Percentiles rank a stretch among this genome's conserved stretches.
Evolutionary conservation across 2,797 vertebrate genomes (phyloP).

Genomic region (Distichodus sexfasciatus): DNA sequence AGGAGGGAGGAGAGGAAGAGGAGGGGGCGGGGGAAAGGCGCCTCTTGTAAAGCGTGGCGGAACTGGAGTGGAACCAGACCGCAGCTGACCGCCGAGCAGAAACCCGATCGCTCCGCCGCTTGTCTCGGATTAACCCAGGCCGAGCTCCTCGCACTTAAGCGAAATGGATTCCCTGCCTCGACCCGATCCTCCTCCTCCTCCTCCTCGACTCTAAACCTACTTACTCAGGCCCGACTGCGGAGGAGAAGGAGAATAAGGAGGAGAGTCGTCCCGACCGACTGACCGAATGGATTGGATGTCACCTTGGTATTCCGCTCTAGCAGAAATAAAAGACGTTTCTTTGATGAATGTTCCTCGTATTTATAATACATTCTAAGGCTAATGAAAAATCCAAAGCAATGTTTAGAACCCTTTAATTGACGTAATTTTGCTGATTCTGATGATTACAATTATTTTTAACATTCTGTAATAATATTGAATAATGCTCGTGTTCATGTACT

Average conservation of each 20-base stretch:
- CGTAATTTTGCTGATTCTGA: no score
- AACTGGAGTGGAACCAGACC: constrained; percentile 46
- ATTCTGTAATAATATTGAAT: no score
- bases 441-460: no score
- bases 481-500: no score
- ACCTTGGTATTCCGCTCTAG: constrained; percentile 37
- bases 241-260: constrained; percentile 27
- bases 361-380: no score
- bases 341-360: constrained; percentile 48
- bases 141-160: constrained; percentile 49
- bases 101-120: constrained; percentile 52
- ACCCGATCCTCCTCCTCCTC: constrained; percentile 25
- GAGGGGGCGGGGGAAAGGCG: neutral
- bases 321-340: constrained; percentile 47
- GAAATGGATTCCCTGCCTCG: constrained; percentile 57
- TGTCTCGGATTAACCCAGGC: constrained; percentile 61
- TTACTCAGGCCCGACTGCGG: constrained; percentile 30
- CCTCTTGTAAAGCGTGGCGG: neutral
- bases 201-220: neutral
- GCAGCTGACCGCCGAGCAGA: constrained; percentile 48
- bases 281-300: constrained; percentile 54
- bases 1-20: no score
- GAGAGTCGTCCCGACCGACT: constrained; percentile 16
- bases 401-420: no score
- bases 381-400: no score